These are phyloP conservation scores for Anoplius nigerrimus DNA, from an alignment of 2,888 invertebrate species.

Conservation along the genomic window DNA sequence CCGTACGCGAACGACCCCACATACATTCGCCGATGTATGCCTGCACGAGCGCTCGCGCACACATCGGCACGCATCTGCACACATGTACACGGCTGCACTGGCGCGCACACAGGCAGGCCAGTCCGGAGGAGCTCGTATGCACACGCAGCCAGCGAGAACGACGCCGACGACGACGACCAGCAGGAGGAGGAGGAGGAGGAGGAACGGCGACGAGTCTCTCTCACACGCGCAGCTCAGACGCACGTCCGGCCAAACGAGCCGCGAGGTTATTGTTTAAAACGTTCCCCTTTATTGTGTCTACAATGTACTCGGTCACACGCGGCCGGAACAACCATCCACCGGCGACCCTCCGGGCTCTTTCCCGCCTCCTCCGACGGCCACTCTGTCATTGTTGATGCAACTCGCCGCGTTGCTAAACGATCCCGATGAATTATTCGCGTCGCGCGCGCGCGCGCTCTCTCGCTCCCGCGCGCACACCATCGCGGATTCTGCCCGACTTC, in stretches of 20 bases:
- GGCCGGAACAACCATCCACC: slow-evolving; percentile 52
- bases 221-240: slow-evolving; percentile 43
- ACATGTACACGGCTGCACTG: no score
- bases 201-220: no score
- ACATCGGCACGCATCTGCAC: slow-evolving; percentile 23
- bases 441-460: no score
- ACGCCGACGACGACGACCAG: no score
- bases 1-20: slow-evolving; percentile 48
- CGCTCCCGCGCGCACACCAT: no score
- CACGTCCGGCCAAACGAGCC: slow-evolving; percentile 65
- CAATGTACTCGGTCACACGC: slow-evolving; percentile 65
- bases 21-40: slow-evolving; percentile 15
- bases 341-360: slow-evolving; percentile 17
- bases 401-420: not conserved
- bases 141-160: slow-evolving; percentile 9
- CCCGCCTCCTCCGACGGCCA: not conserved
- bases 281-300: slow-evolving; percentile 68
- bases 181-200: no score
- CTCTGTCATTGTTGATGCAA: not conserved
- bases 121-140: no score
- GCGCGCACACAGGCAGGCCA: slow-evolving; percentile 17
- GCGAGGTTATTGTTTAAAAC: slow-evolving; percentile 67
- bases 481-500: no score
- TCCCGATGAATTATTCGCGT: not conserved
- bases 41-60: slow-evolving; percentile 15